These are phyloP conservation scores for Neodon shergylaensis DNA, from an alignment of 2,113 vertebrate species.

Conservation along the genomic window DNA sequence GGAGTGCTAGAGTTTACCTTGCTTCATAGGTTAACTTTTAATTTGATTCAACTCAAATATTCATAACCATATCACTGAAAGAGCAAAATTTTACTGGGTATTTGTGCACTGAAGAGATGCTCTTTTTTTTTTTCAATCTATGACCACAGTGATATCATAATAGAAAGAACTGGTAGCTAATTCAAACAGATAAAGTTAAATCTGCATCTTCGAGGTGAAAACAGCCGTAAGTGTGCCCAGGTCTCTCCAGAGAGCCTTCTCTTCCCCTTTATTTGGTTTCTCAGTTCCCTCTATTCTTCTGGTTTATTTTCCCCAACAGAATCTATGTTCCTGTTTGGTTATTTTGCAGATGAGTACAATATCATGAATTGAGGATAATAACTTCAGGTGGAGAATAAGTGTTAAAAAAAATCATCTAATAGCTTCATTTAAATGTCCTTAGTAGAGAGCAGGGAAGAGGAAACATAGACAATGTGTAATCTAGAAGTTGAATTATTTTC, in stretches of 20 bases:
- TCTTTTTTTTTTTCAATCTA: neutral
- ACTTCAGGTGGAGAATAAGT: slow-evolving; percentile 77
- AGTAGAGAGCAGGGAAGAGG: slow-evolving; percentile 70
- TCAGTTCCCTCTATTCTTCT: neutral
- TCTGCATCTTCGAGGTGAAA: slow-evolving; percentile 43
- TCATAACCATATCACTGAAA: neutral
- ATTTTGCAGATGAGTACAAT: slow-evolving; percentile 65
- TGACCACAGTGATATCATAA: neutral
- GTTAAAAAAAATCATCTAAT: slow-evolving; percentile 65
- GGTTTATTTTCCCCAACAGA: slow-evolving; percentile 37
- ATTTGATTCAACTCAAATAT: neutral
- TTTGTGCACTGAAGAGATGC: neutral
- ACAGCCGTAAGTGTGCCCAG: neutral
- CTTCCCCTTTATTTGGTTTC: neutral
- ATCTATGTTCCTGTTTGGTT: slow-evolving; percentile 59
- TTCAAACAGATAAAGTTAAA: slow-evolving; percentile 28
- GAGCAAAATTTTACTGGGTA: neutral
- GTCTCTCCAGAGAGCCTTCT: neutral
- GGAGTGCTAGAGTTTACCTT: neutral
- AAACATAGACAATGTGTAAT: slow-evolving; percentile 79
- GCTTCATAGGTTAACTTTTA: neutral
- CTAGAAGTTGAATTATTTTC: slow-evolving; percentile 75
- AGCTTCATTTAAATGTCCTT: slow-evolving; percentile 76
- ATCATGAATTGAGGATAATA: slow-evolving; percentile 71
- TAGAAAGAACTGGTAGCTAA: neutral